These are phyloP conservation scores for Larimichthys crocea DNA, from an alignment of 2,113 vertebrate species.

Conservation along the genomic window DNA sequence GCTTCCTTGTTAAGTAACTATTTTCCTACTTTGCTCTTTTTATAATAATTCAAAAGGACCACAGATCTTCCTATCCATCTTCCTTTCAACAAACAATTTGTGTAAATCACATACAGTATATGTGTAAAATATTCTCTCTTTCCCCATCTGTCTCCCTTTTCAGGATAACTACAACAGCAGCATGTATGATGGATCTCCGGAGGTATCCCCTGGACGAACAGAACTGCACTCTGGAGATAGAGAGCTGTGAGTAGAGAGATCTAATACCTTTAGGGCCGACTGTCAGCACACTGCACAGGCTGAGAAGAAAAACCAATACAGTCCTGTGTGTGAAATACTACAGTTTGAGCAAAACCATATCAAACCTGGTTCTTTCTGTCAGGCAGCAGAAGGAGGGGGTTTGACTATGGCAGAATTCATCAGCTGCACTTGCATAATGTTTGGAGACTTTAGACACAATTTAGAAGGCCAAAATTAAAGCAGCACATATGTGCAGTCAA, in stretches of 20 bases:
- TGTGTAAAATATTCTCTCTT: slow-evolving; percentile 19
- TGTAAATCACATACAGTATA: slow-evolving; percentile 19
- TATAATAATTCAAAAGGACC: slow-evolving; percentile 6
- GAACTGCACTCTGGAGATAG: slow-evolving; percentile 96
- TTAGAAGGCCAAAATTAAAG: background rate
- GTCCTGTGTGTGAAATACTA: slow-evolving; percentile 21
- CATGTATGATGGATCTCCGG: slow-evolving; percentile 96
- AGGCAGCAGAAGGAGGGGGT: background rate
- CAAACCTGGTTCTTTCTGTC: background rate
- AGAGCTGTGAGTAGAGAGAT: slow-evolving; percentile 91
- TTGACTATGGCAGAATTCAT: background rate
- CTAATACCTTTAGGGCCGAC: slow-evolving; percentile 22
- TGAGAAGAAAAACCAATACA: background rate
- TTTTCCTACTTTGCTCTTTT: slow-evolving; percentile 23
- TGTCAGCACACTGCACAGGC: background rate
- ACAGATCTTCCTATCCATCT: background rate
- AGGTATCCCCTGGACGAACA: slow-evolving; percentile 95
- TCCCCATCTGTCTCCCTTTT: slow-evolving; percentile 45
- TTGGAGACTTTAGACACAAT: background rate
- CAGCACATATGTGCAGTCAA: background rate
- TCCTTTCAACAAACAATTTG: slow-evolving; percentile 10
- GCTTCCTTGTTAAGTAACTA: slow-evolving; percentile 9
- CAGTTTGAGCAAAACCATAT: slow-evolving; percentile 5
- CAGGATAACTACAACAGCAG: slow-evolving; percentile 95
- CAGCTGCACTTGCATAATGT: background rate